Conservation (phyloP, 2,888 invertebrate species). For the Chymomyza caudatula region DNA sequence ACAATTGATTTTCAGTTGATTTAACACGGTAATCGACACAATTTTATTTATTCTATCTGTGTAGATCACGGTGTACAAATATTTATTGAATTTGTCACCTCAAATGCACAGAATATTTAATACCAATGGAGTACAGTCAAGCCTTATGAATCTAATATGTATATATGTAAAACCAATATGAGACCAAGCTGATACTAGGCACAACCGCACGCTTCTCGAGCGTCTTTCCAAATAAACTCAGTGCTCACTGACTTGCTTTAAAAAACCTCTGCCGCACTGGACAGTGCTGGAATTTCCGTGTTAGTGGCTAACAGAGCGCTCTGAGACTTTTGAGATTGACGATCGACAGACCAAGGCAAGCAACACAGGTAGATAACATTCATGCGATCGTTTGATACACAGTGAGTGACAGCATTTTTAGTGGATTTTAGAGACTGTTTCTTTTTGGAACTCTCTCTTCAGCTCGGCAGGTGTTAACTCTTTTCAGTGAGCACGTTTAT, state of each 20-base stretch:
- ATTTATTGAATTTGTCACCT: slow-evolving; percentile 72
- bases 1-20: slow-evolving; percentile 70
- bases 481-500: slow-evolving; percentile 11
- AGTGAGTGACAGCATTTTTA: slow-evolving; percentile 7
- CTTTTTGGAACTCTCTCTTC: slow-evolving; percentile 5
- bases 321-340: background rate
- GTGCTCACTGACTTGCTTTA: background rate
- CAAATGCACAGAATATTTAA: slow-evolving; percentile 76
- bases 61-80: slow-evolving; percentile 76
- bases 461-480: slow-evolving; percentile 12
- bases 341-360: slow-evolving; percentile 7
- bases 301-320: background rate
- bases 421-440: slow-evolving; percentile 31
- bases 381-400: slow-evolving; percentile 13
- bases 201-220: slow-evolving; percentile 44
- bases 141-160: background rate
- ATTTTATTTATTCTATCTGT: slow-evolving; percentile 76
- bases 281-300: background rate
- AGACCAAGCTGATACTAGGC: slow-evolving; percentile 1
- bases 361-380: slow-evolving; percentile 24
- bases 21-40: slow-evolving; percentile 77
- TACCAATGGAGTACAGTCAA: slow-evolving; percentile 45
- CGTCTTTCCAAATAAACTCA: slow-evolving; percentile 53
- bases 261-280: background rate
- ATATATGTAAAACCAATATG: background rate